Percentiles rank a stretch among this genome's conserved stretches.
Conservation (phyloP, 2,797 vertebrate species). For the Rhabdomys pumilio region DNA sequence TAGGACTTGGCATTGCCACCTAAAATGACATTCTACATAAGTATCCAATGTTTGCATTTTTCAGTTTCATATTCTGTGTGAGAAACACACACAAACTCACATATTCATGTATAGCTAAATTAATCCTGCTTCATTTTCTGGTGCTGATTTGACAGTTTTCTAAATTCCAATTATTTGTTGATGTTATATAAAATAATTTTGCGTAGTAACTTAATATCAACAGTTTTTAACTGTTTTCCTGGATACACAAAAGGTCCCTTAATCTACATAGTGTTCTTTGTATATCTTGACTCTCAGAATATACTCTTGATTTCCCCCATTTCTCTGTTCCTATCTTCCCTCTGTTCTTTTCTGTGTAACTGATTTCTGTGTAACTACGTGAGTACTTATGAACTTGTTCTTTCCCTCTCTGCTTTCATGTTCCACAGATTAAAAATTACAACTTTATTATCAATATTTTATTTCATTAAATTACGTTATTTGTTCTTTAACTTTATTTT, state of each 20-base stretch:
- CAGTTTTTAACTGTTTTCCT: neutral
- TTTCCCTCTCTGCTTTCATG: neutral
- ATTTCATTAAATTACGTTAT: neutral
- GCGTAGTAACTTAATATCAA: neutral
- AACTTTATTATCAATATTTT: neutral
- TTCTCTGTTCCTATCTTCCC: neutral
- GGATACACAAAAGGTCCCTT: neutral
- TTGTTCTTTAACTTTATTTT: slow-evolving; percentile 31
- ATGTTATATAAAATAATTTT: neutral
- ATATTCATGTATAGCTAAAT: neutral
- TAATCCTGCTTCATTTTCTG: neutral
- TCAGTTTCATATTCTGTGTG: neutral
- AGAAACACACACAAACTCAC: neutral
- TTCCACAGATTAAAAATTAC: neutral
- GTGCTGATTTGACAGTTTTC: neutral
- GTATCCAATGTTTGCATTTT: neutral
- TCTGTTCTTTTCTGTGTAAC: neutral
- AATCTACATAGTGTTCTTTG: neutral
- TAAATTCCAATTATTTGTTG: slow-evolving; percentile 2
- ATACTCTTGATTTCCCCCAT: neutral
- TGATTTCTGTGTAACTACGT: neutral
- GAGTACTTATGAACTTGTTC: neutral
- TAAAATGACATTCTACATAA: neutral
- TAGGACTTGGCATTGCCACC: neutral
- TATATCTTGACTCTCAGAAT: neutral